Evolutionary conservation across 2,888 invertebrate genomes (phyloP).

Genomic region (Mesoligia furuncula): DNA sequence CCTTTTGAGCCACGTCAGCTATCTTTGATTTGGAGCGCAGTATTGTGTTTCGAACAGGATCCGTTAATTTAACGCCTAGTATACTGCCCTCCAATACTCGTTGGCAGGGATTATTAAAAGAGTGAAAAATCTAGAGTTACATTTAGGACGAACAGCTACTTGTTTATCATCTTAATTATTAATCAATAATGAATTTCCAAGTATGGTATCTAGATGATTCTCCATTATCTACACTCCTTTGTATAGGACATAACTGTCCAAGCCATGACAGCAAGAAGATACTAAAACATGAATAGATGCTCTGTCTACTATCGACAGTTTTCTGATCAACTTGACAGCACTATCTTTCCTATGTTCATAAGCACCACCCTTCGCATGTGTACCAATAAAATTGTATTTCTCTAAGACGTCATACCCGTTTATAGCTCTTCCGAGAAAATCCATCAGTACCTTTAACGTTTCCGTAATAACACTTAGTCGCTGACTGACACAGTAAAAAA

Average conservation of each 20-base stretch:
- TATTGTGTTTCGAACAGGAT: too few species aligned
- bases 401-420: constrained; percentile 15
- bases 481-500: constrained; percentile 17
- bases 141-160: background rate
- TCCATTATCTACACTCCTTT: background rate
- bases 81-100: too few species aligned
- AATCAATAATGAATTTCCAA: background rate
- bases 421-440: constrained; percentile 20
- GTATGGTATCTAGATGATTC: background rate
- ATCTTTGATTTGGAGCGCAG: too few species aligned
- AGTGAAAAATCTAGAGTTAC: too few species aligned
- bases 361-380: background rate
- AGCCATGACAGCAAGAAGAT: background rate
- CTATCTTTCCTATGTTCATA: background rate
- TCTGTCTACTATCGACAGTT: background rate
- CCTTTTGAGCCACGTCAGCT: too few species aligned
- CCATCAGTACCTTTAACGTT: constrained; percentile 33
- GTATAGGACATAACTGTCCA: background rate
- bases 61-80: too few species aligned
- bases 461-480: constrained; percentile 16
- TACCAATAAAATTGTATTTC: background rate
- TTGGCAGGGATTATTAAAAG: too few species aligned
- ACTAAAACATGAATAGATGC: background rate
- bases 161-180: background rate
- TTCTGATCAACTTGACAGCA: background rate